Conservation (phyloP, 2,888 invertebrate species). For the Pandemis heparana region DNA sequence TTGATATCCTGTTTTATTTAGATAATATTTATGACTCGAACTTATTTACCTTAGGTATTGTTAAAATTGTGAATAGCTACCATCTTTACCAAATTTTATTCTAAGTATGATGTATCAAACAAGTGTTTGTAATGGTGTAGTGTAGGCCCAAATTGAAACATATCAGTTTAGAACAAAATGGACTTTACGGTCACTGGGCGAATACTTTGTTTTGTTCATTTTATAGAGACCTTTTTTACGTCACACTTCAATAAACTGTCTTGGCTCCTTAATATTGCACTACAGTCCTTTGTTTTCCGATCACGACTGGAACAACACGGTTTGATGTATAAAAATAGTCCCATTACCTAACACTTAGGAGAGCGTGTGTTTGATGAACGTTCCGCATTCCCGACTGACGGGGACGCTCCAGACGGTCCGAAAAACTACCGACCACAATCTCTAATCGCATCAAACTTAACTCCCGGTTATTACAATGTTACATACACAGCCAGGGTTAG, state of each 20-base stretch:
- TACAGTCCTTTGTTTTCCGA: slow-evolving; percentile 7
- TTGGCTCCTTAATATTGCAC: neutral
- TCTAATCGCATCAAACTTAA: slow-evolving; percentile 36
- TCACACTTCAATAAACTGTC: neutral
- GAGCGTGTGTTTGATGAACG: slow-evolving; percentile 38
- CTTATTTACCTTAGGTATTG: too few species aligned
- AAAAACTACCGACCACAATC: neutral
- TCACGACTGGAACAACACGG: slow-evolving; percentile 12
- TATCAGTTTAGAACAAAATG: too few species aligned
- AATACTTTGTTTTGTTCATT: too few species aligned
- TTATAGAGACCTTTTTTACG: neutral
- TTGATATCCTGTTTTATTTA: too few species aligned
- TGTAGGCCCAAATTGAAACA: too few species aligned
- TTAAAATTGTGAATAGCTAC: too few species aligned
- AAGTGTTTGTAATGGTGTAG: too few species aligned
- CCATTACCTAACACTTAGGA: slow-evolving; percentile 41
- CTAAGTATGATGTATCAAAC: too few species aligned
- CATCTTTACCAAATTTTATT: too few species aligned
- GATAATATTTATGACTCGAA: too few species aligned
- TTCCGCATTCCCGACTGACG: slow-evolving; percentile 38
- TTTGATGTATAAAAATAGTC: slow-evolving; percentile 35
- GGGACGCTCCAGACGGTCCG: slow-evolving; percentile 3
- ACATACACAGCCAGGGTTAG: slow-evolving; percentile 37
- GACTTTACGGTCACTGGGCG: too few species aligned
- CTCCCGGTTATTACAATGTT: slow-evolving; percentile 42